Evolutionary conservation across 2,113 vertebrate species (phyloP), one percentile per base, ranked within the genome.

Genomic region (Psilopogon haemacephalus): DNA sequence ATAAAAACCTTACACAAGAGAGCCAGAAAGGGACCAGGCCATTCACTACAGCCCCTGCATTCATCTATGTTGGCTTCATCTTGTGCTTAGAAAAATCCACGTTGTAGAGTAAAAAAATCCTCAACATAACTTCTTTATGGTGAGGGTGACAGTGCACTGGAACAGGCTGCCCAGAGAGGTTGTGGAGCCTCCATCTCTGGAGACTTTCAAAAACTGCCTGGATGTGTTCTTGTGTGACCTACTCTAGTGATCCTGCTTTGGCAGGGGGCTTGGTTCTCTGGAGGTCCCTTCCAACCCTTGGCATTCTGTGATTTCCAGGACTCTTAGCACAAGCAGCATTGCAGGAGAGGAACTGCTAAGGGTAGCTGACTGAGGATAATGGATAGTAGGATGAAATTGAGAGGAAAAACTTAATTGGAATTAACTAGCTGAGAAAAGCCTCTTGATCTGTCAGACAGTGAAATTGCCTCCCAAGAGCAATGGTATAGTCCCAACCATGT

Each of bases 361-460:
- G 74, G 74, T 44, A 69, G 84, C 54, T 94, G 90, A 50, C 84
- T 84, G 86, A 84, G 77, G 89, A 94, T 92, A 94, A 96, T 90
- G 89, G 89, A 95, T 84, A 87, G 89, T 11, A 48, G 88, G 90
- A 83, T 89, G 94, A 96, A 95, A 96, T 84, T 72, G 93, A 92
- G 92, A 90, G 88, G 92, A 86, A 92, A 94, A 96, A 92, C 89
- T 93, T 96, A 96, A 96, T 94, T 95, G 94, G 94, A 96, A 96
- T 96, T 96, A 96, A 94, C 94, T 93, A 85, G 86, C 90, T 93
- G 94, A 82, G 89, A 86, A 92, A 96, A 96, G 74, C 74, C 84
- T 92, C 94, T 96, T 96, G 94, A 94, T 94, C 84, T 94, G 92
- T 94, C 95, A 95, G 93, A 86, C 87, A 69, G 83, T 55, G 84